These are phyloP conservation scores for Latrodectus elegans DNA, from an alignment of 2,888 invertebrate genomes.

Conservation along the genomic window DNA sequence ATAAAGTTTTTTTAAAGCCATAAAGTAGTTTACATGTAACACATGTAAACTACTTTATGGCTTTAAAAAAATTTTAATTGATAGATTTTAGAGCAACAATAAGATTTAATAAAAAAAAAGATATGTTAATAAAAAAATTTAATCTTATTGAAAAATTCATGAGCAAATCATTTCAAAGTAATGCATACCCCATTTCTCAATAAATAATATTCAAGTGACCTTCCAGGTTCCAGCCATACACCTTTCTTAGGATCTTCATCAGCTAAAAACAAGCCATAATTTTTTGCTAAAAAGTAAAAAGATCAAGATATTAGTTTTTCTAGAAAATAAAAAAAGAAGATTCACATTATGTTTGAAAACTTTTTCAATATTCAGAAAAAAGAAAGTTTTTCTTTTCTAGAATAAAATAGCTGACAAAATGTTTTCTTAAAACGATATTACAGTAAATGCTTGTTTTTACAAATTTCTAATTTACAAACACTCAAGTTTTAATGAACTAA, in stretches of 20 bases:
- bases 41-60: no score
- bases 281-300: constrained; percentile 83
- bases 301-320: background rate
- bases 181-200: constrained; percentile 85
- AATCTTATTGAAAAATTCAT: background rate
- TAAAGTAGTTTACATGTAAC: no score
- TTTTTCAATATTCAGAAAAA: background rate
- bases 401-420: background rate
- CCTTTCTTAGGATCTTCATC: constrained; percentile 98
- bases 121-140: no score
- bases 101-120: no score
- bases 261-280: constrained; percentile 96
- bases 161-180: background rate
- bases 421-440: background rate
- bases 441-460: background rate
- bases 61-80: no score
- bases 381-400: background rate
- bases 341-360: background rate
- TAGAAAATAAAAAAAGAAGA: background rate
- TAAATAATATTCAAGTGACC: constrained; percentile 97
- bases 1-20: no score
- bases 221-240: constrained; percentile 96
- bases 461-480: no score
- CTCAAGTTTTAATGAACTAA: no score
- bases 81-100: no score